These are phyloP conservation scores for Aplysina aerophoba DNA, from an alignment of 37 sponge, comb jelly and placozoan genomes.

Conservation along the genomic window DNA sequence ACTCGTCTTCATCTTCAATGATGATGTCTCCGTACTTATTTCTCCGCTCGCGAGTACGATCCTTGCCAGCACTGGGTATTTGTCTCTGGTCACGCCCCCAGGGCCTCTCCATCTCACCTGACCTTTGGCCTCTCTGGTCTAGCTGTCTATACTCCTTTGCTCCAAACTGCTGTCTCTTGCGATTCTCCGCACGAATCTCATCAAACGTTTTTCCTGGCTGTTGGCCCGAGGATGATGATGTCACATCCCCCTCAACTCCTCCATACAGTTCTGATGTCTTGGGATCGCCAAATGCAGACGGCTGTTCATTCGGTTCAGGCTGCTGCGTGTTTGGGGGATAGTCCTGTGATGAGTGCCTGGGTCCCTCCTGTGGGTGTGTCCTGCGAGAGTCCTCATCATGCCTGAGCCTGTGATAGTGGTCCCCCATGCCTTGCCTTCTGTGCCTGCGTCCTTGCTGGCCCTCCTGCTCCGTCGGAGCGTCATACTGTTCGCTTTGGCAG, in stretches of 20 bases:
- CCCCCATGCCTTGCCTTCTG: too few relatives aligned
- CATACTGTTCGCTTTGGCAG: background rate
- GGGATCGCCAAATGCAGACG: constrained; percentile 37
- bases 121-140: background rate
- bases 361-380: too few relatives aligned
- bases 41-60: constrained; percentile 1
- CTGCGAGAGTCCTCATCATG: too few relatives aligned
- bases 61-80: background rate
- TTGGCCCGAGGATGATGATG: too few relatives aligned
- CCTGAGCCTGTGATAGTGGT: too few relatives aligned
- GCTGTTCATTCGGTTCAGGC: constrained; percentile 26
- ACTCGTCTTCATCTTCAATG: constrained; percentile 30
- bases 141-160: background rate
- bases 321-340: too few relatives aligned
- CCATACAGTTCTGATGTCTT: too few relatives aligned
- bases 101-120: background rate
- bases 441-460: background rate
- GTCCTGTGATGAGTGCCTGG: too few relatives aligned
- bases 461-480: background rate
- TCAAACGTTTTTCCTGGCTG: constrained; percentile 66
- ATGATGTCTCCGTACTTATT: constrained; percentile 77
- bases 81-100: constrained; percentile 16
- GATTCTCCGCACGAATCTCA: constrained; percentile 74
- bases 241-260: too few relatives aligned
- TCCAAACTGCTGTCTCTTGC: constrained; percentile 45